phyloP scores from a whole-genome alignment of 92 coral and sea anemone species.

The Epizoanthus scotinus region DNA sequence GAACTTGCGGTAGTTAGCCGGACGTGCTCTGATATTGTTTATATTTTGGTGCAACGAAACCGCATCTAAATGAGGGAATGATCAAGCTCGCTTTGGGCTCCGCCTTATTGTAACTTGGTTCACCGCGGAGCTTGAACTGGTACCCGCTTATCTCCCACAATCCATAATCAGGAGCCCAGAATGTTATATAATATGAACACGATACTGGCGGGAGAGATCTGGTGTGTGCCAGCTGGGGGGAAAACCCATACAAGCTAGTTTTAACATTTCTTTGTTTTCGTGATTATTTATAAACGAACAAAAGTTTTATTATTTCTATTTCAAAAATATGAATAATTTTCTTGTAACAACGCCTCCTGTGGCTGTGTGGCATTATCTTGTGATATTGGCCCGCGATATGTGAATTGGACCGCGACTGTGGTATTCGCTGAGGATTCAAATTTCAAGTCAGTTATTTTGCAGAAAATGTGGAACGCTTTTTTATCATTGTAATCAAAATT shows the following conservation, averaged over 20 bases:
- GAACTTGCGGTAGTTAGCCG: no score
- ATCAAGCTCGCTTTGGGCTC: not conserved
- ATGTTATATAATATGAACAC: no score
- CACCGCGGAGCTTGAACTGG: not conserved
- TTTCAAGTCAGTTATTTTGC: no score
- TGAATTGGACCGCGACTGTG: no score
- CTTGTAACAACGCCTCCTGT: not conserved
- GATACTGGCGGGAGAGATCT: not conserved
- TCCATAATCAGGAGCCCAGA: no score
- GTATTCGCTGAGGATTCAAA: no score
- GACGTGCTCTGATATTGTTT: not conserved
- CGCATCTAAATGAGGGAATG: conserved; percentile 36
- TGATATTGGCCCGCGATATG: no score
- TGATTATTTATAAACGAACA: not conserved
- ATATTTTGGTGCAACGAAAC: not conserved
- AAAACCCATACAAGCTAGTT: not conserved
- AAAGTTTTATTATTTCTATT: not conserved
- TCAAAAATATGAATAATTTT: not conserved
- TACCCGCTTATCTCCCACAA: not conserved
- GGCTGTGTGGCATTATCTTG: not conserved
- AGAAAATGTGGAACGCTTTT: no score
- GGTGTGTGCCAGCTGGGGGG: not conserved
- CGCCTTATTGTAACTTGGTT: conserved; percentile 4
- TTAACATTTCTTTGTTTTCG: not conserved
- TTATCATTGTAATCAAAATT: no score